Base-by-base conservation (phyloP, 2,888 invertebrate genomes). In the Chrysolina americana region DNA sequence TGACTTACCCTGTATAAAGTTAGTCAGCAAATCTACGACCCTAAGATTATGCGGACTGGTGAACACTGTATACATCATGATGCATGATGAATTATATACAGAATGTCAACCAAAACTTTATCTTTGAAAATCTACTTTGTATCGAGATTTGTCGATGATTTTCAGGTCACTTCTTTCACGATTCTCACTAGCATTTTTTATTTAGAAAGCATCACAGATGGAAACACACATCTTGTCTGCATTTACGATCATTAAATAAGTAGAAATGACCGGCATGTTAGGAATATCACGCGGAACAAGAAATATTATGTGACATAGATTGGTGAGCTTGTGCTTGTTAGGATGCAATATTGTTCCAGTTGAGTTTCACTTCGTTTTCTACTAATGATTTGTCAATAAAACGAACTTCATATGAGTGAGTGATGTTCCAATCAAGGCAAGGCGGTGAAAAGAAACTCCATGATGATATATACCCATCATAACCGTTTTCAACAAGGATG, bases 171-270 rank as follows among this genome's bases (percentile, higher is more conserved):
- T 21, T 56, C 41, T 53, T 53, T 68, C 53, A 50, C 23, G 41
- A 17, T 68, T 65, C 36, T 68, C 41, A 41, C 21, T 15, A 41
- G 21, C 68, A 68, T 53, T 68, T 68, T 68, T 41, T n/a, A 36
- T 48, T n/a, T 68, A 68, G 68, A 68, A 68, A 68, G 53, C 68
- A 68, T 68, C 41, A 36, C 28, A 59, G 59, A 59, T 59, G 59
- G 36, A 59, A 59, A 36, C 59, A 59, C 59, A 59, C 59, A 59
- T 59, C 15, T 50, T n/a, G 59, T 59, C 59, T 59, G 59, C n/a
- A n/a, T 6, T 59, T 23, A 11, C 59, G 11, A 59, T 59, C 23
- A 59, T 59, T 59, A 36, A 59, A 36, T 59, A 36, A 59, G 59
- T 59, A n/a, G 23, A 28, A 59, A 59, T 59, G 59, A 36, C 17